Evolutionary conservation across 2,113 vertebrate genomes (phyloP), one percentile per base, ranked within the genome.

Genomic region (Nesospiza acunhae): DNA sequence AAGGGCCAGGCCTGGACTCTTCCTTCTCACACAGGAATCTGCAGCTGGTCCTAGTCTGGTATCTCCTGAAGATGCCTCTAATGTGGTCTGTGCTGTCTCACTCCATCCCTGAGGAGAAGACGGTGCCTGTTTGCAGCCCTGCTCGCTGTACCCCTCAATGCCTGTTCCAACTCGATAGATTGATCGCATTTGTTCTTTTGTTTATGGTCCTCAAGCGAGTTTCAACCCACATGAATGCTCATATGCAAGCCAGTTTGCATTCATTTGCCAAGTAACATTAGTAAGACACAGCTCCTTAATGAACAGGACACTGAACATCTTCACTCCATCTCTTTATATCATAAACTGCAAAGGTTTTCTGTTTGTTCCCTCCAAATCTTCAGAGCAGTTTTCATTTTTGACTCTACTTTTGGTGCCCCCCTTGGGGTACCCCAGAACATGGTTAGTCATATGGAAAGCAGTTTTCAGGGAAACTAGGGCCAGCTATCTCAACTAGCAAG

Each of bases 141-240:
- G 76, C 84, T 87, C 5, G 5, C 62, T 5, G 7, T 89, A 58
- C 52, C 76, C 60, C 87, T 74, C 2, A 83, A 33, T 74, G 82
- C 94, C 93, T 97, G 92, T 96, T 96, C 95, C 92, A 94, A 95
- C 96, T 94, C 90, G 82, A 96, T 96, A 75, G 68, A 96, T 96
- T 94, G 94, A 96, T 96, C 74, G 67, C 94, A 94, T 96, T 96
- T 31, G 14, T 70, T 69, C 91, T 88, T 83, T 86, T 96, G 96
- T 96, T 96, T 96, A 96, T 84, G 90, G 85, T 96, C 92, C 83
- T 94, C 79, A 69, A 96, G 95, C 94, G 94, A 95, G 96, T 67
- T 96, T 93, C 94, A 96, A 67, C 94, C 95, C 93, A 95, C 94
- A 95, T 16, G 3, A 84, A 94, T 88, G 79, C 55, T 96, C 93